A percentile compares a stretch with the other conserved stretches of the same genome.
Conservation (phyloP, 2,113 vertebrate genomes). For the Microtus pennsylvanicus region DNA sequence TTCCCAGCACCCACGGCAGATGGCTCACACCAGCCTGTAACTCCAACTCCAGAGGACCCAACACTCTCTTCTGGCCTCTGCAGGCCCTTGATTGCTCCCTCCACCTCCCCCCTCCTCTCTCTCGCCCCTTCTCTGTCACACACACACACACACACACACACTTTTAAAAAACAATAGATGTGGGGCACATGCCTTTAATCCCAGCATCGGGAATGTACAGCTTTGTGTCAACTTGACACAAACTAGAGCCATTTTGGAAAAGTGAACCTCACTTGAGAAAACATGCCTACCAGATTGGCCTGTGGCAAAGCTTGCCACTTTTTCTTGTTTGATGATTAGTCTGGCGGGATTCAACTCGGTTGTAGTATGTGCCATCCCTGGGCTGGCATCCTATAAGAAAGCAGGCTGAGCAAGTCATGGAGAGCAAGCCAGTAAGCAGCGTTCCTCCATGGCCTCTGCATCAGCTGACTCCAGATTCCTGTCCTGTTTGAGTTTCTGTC, state of each 20-base stretch:
- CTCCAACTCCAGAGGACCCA: not conserved
- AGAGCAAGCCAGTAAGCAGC: not conserved
- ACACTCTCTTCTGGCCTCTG: not conserved
- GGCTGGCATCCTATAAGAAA: not conserved
- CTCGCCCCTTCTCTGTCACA: not conserved
- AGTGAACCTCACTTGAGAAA: not conserved
- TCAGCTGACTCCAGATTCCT: not conserved
- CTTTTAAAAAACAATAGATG: not conserved
- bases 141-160: not conserved
- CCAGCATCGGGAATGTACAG: not conserved
- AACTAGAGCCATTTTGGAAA: not conserved
- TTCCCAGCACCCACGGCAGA: not conserved
- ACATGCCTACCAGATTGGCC: not conserved
- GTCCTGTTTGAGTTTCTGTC: not conserved
- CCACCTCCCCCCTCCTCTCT: not conserved
- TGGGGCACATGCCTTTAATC: not conserved
- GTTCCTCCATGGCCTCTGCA: not conserved
- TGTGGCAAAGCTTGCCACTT: not conserved
- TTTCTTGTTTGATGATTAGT: not conserved
- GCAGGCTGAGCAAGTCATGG: not conserved
- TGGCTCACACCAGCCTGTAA: not conserved
- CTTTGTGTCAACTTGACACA: not conserved
- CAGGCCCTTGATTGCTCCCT: not conserved
- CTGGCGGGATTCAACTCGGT: not conserved
- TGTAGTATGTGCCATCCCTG: not conserved